These are phyloP conservation scores for Drosophila trapezifrons DNA, from an alignment of 1,140 invertebrate species.

Conservation along the genomic window DNA sequence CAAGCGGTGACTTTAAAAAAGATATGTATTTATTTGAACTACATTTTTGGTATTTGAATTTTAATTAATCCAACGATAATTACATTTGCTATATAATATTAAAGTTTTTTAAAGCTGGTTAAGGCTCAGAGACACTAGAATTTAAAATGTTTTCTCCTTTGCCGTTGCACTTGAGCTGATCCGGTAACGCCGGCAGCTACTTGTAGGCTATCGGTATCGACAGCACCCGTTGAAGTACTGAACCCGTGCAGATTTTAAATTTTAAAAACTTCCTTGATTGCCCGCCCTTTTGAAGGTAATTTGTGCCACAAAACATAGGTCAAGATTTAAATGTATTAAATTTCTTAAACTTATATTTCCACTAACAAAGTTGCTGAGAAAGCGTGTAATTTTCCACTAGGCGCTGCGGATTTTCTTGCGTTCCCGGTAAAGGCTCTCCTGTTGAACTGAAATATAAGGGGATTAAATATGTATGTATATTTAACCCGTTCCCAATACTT, in stretches of 20 bases:
- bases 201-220: background rate
- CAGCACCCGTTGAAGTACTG: background rate
- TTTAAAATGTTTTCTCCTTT: too few species aligned
- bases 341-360: constrained; percentile 9
- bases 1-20: too few species aligned
- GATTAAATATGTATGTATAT: background rate
- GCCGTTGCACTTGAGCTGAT: too few species aligned
- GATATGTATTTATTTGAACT: too few species aligned
- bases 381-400: constrained; percentile 13
- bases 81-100: background rate
- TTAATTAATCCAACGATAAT: background rate
- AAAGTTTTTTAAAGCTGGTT: background rate
- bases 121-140: too few species aligned
- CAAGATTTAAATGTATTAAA: constrained; percentile 1
- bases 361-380: constrained; percentile 3
- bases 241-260: background rate
- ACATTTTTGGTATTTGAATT: background rate
- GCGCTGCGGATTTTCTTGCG: constrained; percentile 88
- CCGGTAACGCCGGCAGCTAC: background rate
- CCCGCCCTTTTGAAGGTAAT: too few species aligned
- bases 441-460: constrained; percentile 86
- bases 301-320: too few species aligned
- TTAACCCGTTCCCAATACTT: constrained; percentile 77
- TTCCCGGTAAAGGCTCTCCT: constrained; percentile 87
- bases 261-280: too few species aligned